These are phyloP conservation scores for Thymelicus lineola DNA, from an alignment of 2,888 invertebrate genomes.

Conservation along the genomic window DNA sequence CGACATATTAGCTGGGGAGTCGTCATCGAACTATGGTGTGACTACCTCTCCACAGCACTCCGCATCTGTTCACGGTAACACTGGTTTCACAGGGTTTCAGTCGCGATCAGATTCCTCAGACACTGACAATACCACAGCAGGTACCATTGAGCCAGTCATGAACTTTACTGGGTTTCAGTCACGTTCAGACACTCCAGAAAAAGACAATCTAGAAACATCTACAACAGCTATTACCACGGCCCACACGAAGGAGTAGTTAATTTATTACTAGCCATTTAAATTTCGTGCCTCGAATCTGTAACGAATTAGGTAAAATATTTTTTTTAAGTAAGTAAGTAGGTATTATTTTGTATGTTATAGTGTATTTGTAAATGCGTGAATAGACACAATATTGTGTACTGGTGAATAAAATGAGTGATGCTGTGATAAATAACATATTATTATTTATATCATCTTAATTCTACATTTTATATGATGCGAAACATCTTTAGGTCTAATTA, in stretches of 20 bases:
- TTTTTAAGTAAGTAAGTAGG: conserved; percentile 29
- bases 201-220: conserved; percentile 42
- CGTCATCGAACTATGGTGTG: conserved; percentile 40
- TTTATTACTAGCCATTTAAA: conserved; percentile 20
- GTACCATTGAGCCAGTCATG: too few relatives aligned
- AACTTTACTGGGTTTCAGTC: conserved; percentile 65
- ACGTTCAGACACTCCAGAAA: conserved; percentile 57
- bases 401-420: conserved; percentile 71
- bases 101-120: conserved; percentile 60
- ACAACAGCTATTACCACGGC: conserved; percentile 44
- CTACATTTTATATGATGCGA: too few relatives aligned
- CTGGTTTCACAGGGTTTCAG: conserved; percentile 65
- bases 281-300: conserved; percentile 19
- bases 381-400: conserved; percentile 40
- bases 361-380: conserved; percentile 37
- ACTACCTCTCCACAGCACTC: conserved; percentile 54
- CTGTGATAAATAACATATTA: conserved; percentile 68
- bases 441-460: conserved; percentile 36
- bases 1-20: conserved; percentile 38
- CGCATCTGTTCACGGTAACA: conserved; percentile 62
- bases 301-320: conserved; percentile 38
- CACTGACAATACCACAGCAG: conserved; percentile 32
- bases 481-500: too few relatives aligned
- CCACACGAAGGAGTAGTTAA: conserved; percentile 36
- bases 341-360: conserved; percentile 26